These are phyloP conservation scores for Ctenochaetus hawaiiensis DNA, from an alignment of 2,797 vertebrate genomes.

Conservation along the genomic window DNA sequence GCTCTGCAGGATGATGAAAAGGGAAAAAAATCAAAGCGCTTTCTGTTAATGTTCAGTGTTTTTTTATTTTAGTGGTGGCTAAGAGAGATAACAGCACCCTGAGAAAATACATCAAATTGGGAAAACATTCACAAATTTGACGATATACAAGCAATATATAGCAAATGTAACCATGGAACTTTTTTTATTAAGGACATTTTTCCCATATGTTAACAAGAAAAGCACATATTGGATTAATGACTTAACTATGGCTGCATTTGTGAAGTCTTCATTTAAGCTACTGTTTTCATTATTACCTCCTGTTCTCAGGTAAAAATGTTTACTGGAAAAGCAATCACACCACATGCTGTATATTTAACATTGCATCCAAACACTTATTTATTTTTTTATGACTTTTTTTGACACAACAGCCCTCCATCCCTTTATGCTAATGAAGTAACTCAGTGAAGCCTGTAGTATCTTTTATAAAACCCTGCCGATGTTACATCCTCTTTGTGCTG, in stretches of 20 bases:
- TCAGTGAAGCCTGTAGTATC: neutral
- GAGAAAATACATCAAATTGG: neutral
- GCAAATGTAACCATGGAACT: neutral
- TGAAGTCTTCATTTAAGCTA: neutral
- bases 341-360: neutral
- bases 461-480: neutral
- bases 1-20: constrained; percentile 82
- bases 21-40: constrained; percentile 3
- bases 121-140: neutral
- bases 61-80: neutral
- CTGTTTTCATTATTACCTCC: neutral
- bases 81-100: neutral
- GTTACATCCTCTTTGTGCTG: neutral
- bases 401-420: neutral
- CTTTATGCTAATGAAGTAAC: neutral
- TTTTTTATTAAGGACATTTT: neutral
- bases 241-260: neutral
- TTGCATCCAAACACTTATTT: neutral
- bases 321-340: neutral
- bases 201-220: neutral
- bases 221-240: neutral
- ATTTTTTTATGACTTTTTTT: neutral
- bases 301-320: neutral
- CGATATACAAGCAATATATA: neutral
- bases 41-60: neutral